Conservation (phyloP, 2,888 invertebrate species). For the Rhimphoctona megacephalus region DNA sequence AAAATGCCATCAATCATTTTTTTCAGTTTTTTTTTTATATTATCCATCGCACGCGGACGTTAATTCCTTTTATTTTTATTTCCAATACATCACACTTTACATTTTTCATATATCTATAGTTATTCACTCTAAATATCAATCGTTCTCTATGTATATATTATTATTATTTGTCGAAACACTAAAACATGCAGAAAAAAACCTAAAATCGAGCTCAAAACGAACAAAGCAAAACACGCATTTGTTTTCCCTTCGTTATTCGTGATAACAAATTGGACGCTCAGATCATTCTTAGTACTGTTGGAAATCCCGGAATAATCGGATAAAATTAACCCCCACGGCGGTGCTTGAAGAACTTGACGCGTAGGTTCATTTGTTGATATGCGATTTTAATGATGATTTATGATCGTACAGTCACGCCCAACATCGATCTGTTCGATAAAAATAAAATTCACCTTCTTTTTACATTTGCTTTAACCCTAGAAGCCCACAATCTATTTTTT, state of each 20-base stretch:
- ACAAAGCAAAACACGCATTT: neutral
- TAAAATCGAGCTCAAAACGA: neutral
- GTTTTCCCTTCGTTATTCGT: conserved; percentile 5
- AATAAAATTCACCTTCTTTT: neutral
- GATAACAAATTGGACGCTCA: conserved; percentile 4
- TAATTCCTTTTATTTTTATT: neutral
- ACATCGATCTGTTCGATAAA: neutral
- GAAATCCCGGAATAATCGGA: conserved; percentile 8
- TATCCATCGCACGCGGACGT: conserved; percentile 20
- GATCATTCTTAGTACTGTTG: neutral
- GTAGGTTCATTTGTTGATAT: neutral
- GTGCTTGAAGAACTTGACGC: neutral
- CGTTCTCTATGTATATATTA: neutral
- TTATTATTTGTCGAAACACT: conserved; percentile 6
- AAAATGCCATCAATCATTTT: conserved; percentile 14
- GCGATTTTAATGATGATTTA: conserved; percentile 18
- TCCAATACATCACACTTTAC: neutral
- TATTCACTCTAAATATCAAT: neutral
- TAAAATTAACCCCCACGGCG: neutral
- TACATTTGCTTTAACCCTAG: neutral
- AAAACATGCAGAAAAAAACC: neutral
- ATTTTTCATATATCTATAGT: neutral
- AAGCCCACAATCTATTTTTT: too few relatives aligned
- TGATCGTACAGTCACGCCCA: conserved; percentile 10
- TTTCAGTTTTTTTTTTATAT: conserved; percentile 18